These are phyloP conservation scores for Lycaena phlaeas DNA, from an alignment of 2,888 invertebrate species.

Conservation along the genomic window DNA sequence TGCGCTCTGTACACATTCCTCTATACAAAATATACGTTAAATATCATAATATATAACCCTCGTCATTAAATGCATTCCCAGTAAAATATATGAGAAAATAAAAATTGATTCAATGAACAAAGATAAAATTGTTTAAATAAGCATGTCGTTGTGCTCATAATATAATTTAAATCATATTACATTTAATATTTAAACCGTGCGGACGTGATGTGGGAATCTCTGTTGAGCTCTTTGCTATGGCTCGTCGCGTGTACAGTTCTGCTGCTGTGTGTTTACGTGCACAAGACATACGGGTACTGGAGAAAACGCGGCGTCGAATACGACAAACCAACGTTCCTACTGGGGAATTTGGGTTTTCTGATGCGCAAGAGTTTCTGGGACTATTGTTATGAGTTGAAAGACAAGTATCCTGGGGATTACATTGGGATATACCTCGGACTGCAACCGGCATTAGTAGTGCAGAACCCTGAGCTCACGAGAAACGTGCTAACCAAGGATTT, in stretches of 20 bases:
- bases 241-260: conserved; percentile 21
- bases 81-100: too few species aligned
- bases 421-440: conserved; percentile 42
- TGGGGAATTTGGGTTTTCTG: conserved; percentile 41
- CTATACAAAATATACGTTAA: too few species aligned
- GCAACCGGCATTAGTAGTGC: conserved; percentile 39
- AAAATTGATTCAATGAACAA: too few species aligned
- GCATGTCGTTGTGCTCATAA: too few species aligned
- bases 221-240: conserved; percentile 7
- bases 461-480: conserved; percentile 42
- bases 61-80: too few species aligned
- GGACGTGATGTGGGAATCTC: neutral
- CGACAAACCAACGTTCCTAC: conserved; percentile 34
- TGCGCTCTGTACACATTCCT: too few species aligned
- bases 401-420: conserved; percentile 33
- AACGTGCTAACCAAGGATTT: conserved; percentile 38
- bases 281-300: conserved; percentile 43
- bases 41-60: too few species aligned
- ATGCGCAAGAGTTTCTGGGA: conserved; percentile 43
- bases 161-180: too few species aligned
- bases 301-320: conserved; percentile 39
- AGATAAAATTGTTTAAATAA: too few species aligned
- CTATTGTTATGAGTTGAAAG: conserved; percentile 31
- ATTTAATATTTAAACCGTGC: too few species aligned
- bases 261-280: conserved; percentile 28